These are phyloP conservation scores for Australoheros scitulus DNA, from an alignment of 2,113 vertebrate species.

Conservation along the genomic window DNA sequence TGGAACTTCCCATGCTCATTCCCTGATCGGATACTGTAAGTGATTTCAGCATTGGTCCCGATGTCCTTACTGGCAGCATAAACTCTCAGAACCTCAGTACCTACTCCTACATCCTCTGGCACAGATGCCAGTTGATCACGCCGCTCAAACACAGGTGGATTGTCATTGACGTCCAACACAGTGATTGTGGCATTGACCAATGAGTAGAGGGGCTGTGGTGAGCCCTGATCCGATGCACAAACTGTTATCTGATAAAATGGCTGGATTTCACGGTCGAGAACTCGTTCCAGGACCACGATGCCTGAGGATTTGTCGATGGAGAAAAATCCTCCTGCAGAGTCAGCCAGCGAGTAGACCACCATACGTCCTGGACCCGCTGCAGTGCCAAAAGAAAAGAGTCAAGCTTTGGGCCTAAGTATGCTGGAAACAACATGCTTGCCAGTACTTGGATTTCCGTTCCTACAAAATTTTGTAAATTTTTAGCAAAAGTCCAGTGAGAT, in stretches of 20 bases:
- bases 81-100: constrained; percentile 87
- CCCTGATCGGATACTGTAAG: constrained; percentile 92
- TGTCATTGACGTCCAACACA: constrained; percentile 96
- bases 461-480: neutral
- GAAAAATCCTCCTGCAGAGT: constrained; percentile 88
- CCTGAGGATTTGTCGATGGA: constrained; percentile 89
- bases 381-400: neutral
- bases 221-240: constrained; percentile 87
- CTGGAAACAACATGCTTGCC: neutral
- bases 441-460: neutral
- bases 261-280: constrained; percentile 91
- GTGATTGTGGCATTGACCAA: constrained; percentile 88
- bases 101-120: constrained; percentile 87
- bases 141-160: constrained; percentile 94
- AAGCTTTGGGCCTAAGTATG: neutral
- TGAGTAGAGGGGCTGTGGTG: constrained; percentile 83
- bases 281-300: constrained; percentile 88
- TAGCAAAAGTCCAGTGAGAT: neutral
- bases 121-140: constrained; percentile 91
- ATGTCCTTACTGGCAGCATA: constrained; percentile 96
- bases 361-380: constrained; percentile 87
- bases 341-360: constrained; percentile 87
- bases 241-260: constrained; percentile 88
- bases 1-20: constrained; percentile 93
- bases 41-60: constrained; percentile 95